Base-by-base conservation (phyloP, 92 coral and sea anemone species). In the Phenganax marumi region DNA sequence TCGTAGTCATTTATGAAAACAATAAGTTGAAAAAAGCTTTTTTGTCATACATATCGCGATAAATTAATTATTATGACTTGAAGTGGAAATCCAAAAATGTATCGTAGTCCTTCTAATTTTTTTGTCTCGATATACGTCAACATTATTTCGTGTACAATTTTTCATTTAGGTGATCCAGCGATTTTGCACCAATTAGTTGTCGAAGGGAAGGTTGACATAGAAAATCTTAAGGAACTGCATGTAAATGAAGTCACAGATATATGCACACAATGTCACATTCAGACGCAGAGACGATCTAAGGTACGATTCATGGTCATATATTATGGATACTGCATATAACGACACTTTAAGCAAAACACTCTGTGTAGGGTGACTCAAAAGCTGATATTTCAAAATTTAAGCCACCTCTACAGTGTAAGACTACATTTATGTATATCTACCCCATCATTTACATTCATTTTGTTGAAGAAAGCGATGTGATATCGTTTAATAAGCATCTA, bases 141-240 rank as follows among this genome's bases (percentile, higher is more conserved):
- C 22, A 14, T 14, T 12, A 39, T 7, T 7, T 14, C 61, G 12
- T 49, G 21, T 49, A 5, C n/a, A 19, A 51, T n/a, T n/a, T 1
- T 17, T 48, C 48, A 3, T 24, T 43, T 10, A 76, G 81, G 81
- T 54, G 81, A 76, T 62, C 81, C 81, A 53, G 81, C 81, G 9
- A 52, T 76, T 17, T 62, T 76, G 19, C 81, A 76, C 47, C 61
- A 76, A 55, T 33, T 65, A 12, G 13, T 65, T 12, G 12, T 65
- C 13, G 25, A 23, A 0, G 21, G 23, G 0, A 33, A 65, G 33
- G 33, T 65, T 65, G 72, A 65, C 72, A 65, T 65, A 23, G 72
- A 65, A 22, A 65, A 65, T 12, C 33, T 65, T 12, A 17, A 65
- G 8, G 23, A 65, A 65, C 25, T 65, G 72, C 25, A 12, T 3